These are phyloP conservation scores for Leptogaster cylindrica DNA, from an alignment of 2,888 invertebrate species.

Conservation along the genomic window DNA sequence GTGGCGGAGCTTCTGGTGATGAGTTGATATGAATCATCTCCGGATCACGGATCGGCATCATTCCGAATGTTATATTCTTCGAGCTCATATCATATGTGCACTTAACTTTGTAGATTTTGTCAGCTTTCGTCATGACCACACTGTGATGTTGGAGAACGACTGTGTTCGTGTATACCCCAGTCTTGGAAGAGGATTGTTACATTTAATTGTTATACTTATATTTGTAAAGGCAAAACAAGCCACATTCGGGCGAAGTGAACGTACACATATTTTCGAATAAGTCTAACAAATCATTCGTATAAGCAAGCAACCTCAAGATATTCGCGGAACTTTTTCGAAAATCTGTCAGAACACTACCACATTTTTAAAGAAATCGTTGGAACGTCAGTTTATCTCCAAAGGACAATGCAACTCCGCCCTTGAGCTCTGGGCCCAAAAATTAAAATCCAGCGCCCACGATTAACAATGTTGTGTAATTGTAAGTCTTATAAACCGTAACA, in stretches of 20 bases:
- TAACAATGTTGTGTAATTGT: no score
- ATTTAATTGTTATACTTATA: conserved; percentile 22
- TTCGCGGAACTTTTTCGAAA: no score
- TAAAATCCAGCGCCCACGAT: no score
- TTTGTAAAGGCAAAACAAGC: conserved; percentile 23
- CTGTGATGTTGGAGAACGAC: conserved; percentile 94
- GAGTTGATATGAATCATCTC: conserved; percentile 96
- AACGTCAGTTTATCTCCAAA: no score
- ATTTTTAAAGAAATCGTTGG: no score
- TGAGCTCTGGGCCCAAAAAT: no score
- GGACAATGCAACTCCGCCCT: no score
- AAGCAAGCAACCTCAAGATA: no score
- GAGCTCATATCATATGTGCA: conserved; percentile 97
- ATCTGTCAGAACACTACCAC: no score
- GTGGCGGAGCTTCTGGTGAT: conserved; percentile 92
- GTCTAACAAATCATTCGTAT: no score
- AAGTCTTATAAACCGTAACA: no score
- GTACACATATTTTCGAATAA: conserved; percentile 3
- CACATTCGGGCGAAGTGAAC: conserved; percentile 22
- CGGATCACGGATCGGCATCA: conserved; percentile 96
- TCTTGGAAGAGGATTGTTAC: conserved; percentile 64
- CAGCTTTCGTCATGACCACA: conserved; percentile 95
- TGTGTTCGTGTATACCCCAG: conserved; percentile 91
- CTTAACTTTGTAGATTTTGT: conserved; percentile 95
- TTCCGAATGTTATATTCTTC: conserved; percentile 94